Base-by-base conservation (phyloP, 2,113 vertebrate species). In the Oxyura jamaicensis region DNA sequence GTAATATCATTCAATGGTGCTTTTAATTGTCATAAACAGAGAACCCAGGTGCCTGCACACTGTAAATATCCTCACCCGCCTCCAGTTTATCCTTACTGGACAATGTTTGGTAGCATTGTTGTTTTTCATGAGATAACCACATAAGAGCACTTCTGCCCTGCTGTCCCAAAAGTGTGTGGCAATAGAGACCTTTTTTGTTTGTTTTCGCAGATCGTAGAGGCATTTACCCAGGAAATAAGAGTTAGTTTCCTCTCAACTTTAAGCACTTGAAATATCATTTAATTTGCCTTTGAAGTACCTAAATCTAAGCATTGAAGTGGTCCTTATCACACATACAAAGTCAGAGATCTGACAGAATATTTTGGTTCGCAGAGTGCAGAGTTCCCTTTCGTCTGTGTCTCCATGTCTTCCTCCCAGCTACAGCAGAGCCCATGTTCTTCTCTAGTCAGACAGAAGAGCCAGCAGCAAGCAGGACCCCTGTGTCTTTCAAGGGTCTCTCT, bases 391-490 rank as follows among this genome's bases (percentile, higher is more conserved):
- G 76, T 69, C 12, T 93, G 85, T 42, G 73, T 69, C 12, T 88
- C 55, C 29, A 41, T 46, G 22, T 36, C 56, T 75, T 75, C 16
- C 56, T 39, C 5, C 6, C 8, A 50, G 19, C 60, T 73, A 21
- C 33, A 2, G 9, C 33, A 83, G 68, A 93, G 41, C 2, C 9
- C 5, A 2, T n/a, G 10, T 10, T 88, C 19, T 68, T 79, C 25
- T 17, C 5, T 25, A 1, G 4, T 10, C 2, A 5, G 8, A 6
- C 16, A 63, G 41, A n/a, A 74, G 23, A 0, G 1, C 16, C 22
- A 11, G 2, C 8, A 26, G 16, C 28, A 68, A 68, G 28, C 13
- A 50, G 52, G n/a, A 74, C 3, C 4, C 20, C 39, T 58, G 31
- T 11, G 33, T 23, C 4, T 5, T 35, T 78, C 56, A 59, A 59